phyloP scores from a whole-genome alignment of 2,113 vertebrate genomes.

The Australoheros scitulus region DNA sequence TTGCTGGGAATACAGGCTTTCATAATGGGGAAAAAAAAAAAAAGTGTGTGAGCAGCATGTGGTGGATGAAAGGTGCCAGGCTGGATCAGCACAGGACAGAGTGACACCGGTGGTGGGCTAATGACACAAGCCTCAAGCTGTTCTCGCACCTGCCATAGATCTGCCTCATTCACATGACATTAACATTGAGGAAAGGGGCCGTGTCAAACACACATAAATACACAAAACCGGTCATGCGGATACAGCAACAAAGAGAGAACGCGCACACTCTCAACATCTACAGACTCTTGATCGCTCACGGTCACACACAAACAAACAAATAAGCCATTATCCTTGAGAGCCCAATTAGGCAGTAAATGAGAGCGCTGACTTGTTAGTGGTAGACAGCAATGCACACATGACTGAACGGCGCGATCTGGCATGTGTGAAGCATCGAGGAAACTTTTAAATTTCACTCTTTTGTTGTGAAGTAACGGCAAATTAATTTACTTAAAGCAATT shows the following conservation, averaged over 20 bases:
- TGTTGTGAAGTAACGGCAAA: background rate
- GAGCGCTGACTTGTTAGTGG: slow-evolving; percentile 42
- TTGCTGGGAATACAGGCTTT: slow-evolving; percentile 37
- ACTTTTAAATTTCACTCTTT: background rate
- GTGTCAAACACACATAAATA: slow-evolving; percentile 24
- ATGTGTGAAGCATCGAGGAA: slow-evolving; percentile 15
- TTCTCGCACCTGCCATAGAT: slow-evolving; percentile 74
- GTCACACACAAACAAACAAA: slow-evolving; percentile 57
- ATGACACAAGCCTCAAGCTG: slow-evolving; percentile 75
- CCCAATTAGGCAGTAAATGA: slow-evolving; percentile 68
- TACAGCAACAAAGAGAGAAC: background rate
- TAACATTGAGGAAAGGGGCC: slow-evolving; percentile 61
- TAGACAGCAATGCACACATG: slow-evolving; percentile 9
- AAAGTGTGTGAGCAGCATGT: slow-evolving; percentile 47
- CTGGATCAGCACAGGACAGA: slow-evolving; percentile 55
- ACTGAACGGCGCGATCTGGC: slow-evolving; percentile 20
- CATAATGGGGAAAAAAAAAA: background rate
- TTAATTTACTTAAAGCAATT: background rate
- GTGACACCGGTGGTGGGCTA: slow-evolving; percentile 69
- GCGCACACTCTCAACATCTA: slow-evolving; percentile 14
- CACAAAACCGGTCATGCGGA: slow-evolving; percentile 19
- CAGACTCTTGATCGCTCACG: slow-evolving; percentile 21
- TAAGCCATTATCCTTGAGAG: slow-evolving; percentile 71
- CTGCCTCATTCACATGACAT: slow-evolving; percentile 64
- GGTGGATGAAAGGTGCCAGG: slow-evolving; percentile 62